These are phyloP conservation scores for Drosophila sulfurigaster DNA, from an alignment of 1,140 invertebrate genomes.

Conservation along the genomic window DNA sequence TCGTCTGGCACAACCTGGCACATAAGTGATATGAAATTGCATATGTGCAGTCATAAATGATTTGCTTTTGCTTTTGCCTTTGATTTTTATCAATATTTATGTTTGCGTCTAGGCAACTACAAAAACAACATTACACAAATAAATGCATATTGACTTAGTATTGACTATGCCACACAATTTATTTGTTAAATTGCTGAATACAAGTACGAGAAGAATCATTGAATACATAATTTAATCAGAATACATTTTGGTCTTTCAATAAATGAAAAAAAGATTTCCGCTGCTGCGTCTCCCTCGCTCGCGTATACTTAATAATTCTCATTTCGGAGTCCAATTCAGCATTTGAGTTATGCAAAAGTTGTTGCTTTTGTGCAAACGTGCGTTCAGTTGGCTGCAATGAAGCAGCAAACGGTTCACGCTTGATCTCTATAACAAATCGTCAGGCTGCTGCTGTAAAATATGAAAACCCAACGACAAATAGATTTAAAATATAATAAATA, in stretches of 20 bases:
- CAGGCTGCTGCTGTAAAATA: background rate
- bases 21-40: constrained; percentile 55
- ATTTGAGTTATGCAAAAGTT: constrained; percentile 36
- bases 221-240: constrained; percentile 42
- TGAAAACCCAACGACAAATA: constrained; percentile 29
- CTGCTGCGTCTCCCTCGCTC: constrained; percentile 3
- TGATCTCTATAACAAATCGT: constrained; percentile 14
- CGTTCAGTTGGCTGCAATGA: constrained; percentile 67
- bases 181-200: constrained; percentile 20
- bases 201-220: constrained; percentile 9
- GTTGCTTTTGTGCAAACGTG: constrained; percentile 66
- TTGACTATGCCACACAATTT: constrained; percentile 11
- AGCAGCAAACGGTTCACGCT: constrained; percentile 64
- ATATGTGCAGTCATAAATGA: constrained; percentile 57
- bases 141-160: constrained; percentile 34
- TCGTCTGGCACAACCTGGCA: constrained; percentile 34
- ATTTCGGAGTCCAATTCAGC: constrained; percentile 11
- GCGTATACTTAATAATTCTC: constrained; percentile 56
- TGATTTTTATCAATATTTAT: constrained; percentile 66
- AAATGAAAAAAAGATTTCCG: constrained; percentile 13
- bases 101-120: constrained; percentile 35
- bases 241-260: constrained; percentile 44
- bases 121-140: constrained; percentile 17
- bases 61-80: constrained; percentile 38
- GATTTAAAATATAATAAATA: constrained; percentile 45